Evolutionary conservation across 2,888 invertebrate species (phyloP), one percentile per base, ranked within the genome.

Genomic region (Cheilosia vulpina): DNA sequence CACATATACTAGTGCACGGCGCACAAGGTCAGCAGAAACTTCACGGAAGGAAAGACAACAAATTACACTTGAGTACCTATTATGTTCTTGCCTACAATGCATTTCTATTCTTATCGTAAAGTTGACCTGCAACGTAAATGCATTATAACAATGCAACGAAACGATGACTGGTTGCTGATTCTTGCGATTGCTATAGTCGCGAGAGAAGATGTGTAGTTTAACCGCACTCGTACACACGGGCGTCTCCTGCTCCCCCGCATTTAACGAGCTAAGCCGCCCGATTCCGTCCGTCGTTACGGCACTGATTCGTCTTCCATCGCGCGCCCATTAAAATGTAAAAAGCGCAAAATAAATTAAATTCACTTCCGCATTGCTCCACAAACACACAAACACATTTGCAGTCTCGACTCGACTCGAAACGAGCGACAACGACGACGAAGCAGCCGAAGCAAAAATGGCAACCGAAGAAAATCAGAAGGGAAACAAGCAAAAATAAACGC

Each of bases 291-390:
- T 77, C 62, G 62, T 62, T 83, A 66, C 72, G 65, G 85, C 85
- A 85, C 84, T 83, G 87, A 87, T 80, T 87, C 82, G 76, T 82
- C 82, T 78, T 76, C 76, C 82, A 77, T 80, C 71, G 69, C 62
- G 58, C 65, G 80, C 62, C 68, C 85, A 76, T 84, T 80, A 77
- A 78, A 81, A 80, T 75, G 78, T 78, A 78, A 79, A 87, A 72
- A 82, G 71, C 79, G 80, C 69, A 83, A 81, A 90, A 90, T 90
- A 91, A 91, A 91, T 91, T 90, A 91, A 91, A 91, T 91, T 92
- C 91, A 92, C 92, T 92, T 92, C 92, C 92, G 92, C 92, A 92
- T 92, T 92, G 92, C 91, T 92, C 90, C 91, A 91, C 91, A 91
- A 90, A 90, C 88, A 89, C 88, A 88, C 88, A 88, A 87, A 88